Percentiles rank a stretch among this genome's conserved stretches.
These are phyloP conservation scores for Anas platyrhynchos DNA, from an alignment of 2,113 vertebrate genomes.

Conservation along the genomic window DNA sequence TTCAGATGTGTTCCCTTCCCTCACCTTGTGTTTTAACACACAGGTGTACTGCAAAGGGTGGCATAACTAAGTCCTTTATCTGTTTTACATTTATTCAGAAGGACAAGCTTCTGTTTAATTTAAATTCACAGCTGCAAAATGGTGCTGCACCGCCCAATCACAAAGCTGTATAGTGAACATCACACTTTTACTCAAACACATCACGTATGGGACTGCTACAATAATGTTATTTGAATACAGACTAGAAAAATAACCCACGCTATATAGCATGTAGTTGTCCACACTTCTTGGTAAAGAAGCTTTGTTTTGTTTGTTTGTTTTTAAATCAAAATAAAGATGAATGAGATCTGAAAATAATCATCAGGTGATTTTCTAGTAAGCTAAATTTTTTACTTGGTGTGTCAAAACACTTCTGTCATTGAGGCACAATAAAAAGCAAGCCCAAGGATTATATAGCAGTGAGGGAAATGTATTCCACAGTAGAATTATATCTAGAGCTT, in stretches of 20 bases:
- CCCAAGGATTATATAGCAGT: neutral
- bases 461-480: neutral
- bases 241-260: neutral
- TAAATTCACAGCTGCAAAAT: neutral
- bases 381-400: neutral
- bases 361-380: neutral
- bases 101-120: neutral
- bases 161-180: neutral
- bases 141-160: neutral
- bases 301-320: neutral
- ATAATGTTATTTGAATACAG: fast-evolving
- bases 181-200: neutral
- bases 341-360: neutral
- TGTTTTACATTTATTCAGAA: neutral
- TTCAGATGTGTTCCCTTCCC: too few relatives aligned
- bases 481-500: neutral
- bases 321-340: neutral
- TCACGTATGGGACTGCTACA: neutral
- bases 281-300: neutral
- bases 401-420: neutral
- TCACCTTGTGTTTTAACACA: neutral
- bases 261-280: neutral
- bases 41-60: neutral
- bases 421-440: slow-evolving; percentile 3
- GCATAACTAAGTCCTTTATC: neutral